These are phyloP conservation scores for Gibbula magus DNA, from an alignment of 2,888 invertebrate genomes.

Conservation along the genomic window DNA sequence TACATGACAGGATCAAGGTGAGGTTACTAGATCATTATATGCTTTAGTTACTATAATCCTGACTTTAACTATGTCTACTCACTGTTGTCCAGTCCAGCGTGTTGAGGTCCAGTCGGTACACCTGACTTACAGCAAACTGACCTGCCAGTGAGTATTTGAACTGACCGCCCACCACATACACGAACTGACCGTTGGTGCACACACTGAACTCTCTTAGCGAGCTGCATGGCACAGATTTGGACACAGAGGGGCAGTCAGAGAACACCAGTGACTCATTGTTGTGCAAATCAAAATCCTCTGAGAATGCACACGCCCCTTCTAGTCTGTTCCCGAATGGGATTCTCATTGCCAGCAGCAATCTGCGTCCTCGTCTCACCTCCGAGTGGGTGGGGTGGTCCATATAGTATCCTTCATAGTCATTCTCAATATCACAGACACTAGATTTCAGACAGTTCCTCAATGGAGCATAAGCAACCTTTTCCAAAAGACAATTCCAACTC, in stretches of 20 bases:
- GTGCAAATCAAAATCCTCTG: neutral
- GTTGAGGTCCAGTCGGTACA: slow-evolving; percentile 23
- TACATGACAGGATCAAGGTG: neutral
- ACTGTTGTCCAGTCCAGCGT: neutral
- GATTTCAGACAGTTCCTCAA: slow-evolving; percentile 1
- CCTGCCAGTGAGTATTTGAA: slow-evolving; percentile 27
- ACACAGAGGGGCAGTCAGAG: neutral
- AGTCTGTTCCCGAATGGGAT: neutral
- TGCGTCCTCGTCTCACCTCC: neutral
- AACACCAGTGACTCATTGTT: slow-evolving; percentile 2
- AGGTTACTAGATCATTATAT: neutral
- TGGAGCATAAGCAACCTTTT: neutral
- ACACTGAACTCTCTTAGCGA: slow-evolving; percentile 24
- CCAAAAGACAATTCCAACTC: neutral
- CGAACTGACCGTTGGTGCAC: neutral
- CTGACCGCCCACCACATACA: slow-evolving; percentile 31
- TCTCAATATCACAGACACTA: neutral
- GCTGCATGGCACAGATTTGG: neutral
- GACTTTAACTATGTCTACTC: neutral
- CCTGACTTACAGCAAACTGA: slow-evolving; percentile 22
- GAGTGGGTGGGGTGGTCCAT: neutral
- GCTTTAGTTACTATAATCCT: neutral
- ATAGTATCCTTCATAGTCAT: neutral
- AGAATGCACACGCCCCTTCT: neutral
- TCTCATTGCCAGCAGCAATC: neutral